Conservation (phyloP, 2,113 vertebrate genomes). For the Propithecus coquereli region DNA sequence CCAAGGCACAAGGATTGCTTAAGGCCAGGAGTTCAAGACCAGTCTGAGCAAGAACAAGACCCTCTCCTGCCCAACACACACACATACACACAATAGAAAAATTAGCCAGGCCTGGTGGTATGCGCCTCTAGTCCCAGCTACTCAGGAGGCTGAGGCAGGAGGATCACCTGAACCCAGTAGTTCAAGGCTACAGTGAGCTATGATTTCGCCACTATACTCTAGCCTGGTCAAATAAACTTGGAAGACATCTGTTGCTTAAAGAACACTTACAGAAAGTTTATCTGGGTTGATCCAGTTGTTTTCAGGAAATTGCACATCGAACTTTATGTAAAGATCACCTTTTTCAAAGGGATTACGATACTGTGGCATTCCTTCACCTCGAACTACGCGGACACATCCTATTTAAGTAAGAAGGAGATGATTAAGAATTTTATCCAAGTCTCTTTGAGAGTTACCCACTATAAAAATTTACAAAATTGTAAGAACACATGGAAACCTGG, state of each 20-base stretch:
- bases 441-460: background rate
- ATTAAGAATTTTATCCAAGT: background rate
- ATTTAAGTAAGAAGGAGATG: background rate
- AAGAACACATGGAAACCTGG: background rate
- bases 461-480: background rate
- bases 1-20: no score
- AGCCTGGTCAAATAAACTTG: background rate
- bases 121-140: no score
- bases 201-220: no score
- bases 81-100: no score
- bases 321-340: slow-evolving; percentile 97
- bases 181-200: background rate
- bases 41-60: no score
- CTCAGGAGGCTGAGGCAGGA: background rate
- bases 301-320: slow-evolving; percentile 98
- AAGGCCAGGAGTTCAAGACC: no score
- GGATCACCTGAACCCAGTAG: background rate
- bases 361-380: slow-evolving; percentile 98
- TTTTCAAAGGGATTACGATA: slow-evolving; percentile 99
- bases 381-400: slow-evolving; percentile 94
- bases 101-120: no score
- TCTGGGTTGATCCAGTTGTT: slow-evolving; percentile 99
- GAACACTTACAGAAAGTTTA: slow-evolving; percentile 93
- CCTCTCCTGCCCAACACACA: no score
- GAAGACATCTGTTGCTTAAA: background rate